Evolutionary conservation across 2,797 vertebrate species (phyloP), one percentile per base, ranked within the genome.

Genomic region (Hippocampus kuda): DNA sequence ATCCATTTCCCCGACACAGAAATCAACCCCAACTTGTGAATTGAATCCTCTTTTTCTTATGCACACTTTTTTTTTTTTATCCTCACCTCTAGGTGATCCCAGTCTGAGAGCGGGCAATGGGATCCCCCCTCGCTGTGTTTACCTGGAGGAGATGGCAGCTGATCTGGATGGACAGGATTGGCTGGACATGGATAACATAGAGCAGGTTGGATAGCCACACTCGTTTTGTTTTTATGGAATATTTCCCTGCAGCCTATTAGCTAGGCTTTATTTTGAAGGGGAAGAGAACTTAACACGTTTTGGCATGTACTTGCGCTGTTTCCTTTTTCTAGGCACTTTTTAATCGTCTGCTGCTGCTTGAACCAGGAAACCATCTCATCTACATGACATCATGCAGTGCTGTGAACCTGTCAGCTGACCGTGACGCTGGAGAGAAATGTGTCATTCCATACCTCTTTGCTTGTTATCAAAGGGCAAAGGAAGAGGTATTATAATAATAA

Each of bases 141-240:
- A 92, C 74, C 84, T 99, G 86, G 96, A 95, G 75, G 97, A 98
- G 76, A 94, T 98, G 93, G 96, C 95, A 0, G 84, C 93, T 0
- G 95, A 97, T 74, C 88, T 98, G 71, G 95, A 97, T 42, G 97
- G 95, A 59, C 97, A 99, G 88, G 96, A 99, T 89, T 98, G 96
- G 96, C 91, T 99, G 70, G 96, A 99, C 86, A 98, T 97, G 97
- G 91, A 94, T 81, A 99, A 96, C 1, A 89, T 99, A 18, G 96
- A 97, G 75, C 96, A 98, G 94, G 97, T 99, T 27, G 7, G 16
- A 27, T 8, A 3, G n/a, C 13, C 3, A 27, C 22, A 24, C 5
- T 57, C 24, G 1, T 26, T 57, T 9, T 22, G 51, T 12, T 22
- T 54, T 22, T 9, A 3, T 7, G 10, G 5, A 10, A 9, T 24